Base-by-base conservation (phyloP, 2,113 vertebrate species). In the Datnioides undecimradiatus region DNA sequence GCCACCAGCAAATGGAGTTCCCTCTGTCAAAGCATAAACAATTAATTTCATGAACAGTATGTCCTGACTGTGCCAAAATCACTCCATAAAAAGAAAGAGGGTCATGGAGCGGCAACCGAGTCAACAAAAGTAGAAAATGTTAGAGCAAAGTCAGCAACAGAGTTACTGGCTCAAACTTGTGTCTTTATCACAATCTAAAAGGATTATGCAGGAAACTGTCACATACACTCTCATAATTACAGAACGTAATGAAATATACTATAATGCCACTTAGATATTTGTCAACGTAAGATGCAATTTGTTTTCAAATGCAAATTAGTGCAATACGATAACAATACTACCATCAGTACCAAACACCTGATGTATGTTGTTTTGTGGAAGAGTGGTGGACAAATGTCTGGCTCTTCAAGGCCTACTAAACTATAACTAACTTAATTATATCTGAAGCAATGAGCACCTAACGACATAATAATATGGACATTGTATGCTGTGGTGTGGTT, bases 1-100 rank as follows among this genome's bases (percentile, higher is more conserved):
- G 80, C 97, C 97, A 34, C 97, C 97, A 0, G 96, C 96, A 31
- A 97, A 98, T 0, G 97, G 97, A 57, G 97, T 98, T 58, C 97
- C 97, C 92, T 98, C 97, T 98, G 93, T 90, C 80, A 65, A 80
- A 78, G 64, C 59, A 92, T 88, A 76, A 91, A 93, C 58, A 91
- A 91, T 93, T 91, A 23, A 91, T 89, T 25, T 67, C 63, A 82
- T 86, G 77, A 81, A 74, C 84, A 88, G 72, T 33, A 41, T 60
- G 78, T 54, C 14, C 23, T 11, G 17, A 69, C 59, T 54, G 25
- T 54, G 69, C 69, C 60, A 78, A 72, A 58, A 43, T 17, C 14
- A 16, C 51, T 75, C 29, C 23, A 79, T 27, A 54, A 34, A 27
- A 40, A 68, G 72, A 64, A 82, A 73, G 1, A 68, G 45, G 80